Evolutionary conservation across 2,113 vertebrate genomes (phyloP), one percentile per base, ranked within the genome.

Genomic region (Eurypyga helias): DNA sequence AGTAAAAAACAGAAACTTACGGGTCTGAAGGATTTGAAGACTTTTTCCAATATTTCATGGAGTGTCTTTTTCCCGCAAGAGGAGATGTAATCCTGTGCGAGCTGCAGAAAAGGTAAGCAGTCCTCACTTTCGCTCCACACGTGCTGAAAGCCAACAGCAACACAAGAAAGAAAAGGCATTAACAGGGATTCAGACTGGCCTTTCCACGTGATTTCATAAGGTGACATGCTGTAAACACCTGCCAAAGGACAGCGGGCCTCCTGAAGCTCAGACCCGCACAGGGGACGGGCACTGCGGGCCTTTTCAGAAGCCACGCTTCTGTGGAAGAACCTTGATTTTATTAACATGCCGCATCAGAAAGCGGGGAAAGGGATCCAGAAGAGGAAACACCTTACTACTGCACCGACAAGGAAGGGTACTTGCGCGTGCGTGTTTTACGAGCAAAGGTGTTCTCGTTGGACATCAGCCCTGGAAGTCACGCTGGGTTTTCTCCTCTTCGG

Each of bases 51-150:
- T 97, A 99, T 99, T 98, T 99, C 99, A 82, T 99, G 98, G 93
- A 99, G 99, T 1, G 99, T 99, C 98, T 99, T 99, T 98, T 99
- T 99, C 96, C 99, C 99, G 24, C 99, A 99, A 92, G 99, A 99
- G 52, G 99, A 99, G 97, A 99, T 99, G 98, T 99, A 99, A 94
- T 99, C 99, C 97, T 99, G 99, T 11, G 99, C 99, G 3, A 99
- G 97, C 97, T 99, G 99, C 89, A 99, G 98, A 93, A 99, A 99
- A 75, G 99, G 99, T 92, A 99, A 98, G 98, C 99, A 99, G 97
- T 99, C 99, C 96, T 99, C 99, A 17, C 99, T 99, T 98, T 99
- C 99, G 17, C 99, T 99, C 99, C 99, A 99, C 94, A 99, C 99
- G 3, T 99, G 99, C 99, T 99, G 88, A 26, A 96, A 55, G 93